Conservation (phyloP, 2,113 vertebrate genomes). For the Antigone vipio region DNA sequence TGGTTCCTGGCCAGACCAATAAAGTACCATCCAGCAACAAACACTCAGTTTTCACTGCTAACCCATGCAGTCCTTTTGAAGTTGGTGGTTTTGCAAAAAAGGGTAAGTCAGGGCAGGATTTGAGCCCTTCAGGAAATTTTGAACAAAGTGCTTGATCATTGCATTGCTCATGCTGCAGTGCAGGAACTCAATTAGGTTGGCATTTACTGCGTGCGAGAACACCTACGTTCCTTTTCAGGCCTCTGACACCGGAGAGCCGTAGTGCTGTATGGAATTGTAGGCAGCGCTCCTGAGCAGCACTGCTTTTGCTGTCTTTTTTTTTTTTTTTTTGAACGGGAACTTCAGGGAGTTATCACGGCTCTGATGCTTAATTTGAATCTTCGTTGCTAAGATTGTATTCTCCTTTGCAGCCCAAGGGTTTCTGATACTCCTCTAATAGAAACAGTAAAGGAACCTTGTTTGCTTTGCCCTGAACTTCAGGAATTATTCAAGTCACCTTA, state of each 20-base stretch:
- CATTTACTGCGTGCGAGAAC: neutral
- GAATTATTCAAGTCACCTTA: constrained; percentile 11
- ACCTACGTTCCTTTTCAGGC: neutral
- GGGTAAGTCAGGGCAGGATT: constrained; percentile 3
- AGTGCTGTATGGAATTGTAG: neutral
- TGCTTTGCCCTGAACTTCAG: constrained; percentile 24
- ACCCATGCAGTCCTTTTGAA: neutral
- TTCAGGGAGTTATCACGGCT: neutral
- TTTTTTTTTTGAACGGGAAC: neutral
- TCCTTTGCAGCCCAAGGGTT: neutral
- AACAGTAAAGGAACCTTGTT: neutral
- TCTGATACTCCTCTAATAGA: neutral
- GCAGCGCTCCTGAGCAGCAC: neutral
- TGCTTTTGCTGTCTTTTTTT: neutral
- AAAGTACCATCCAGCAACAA: constrained; percentile 28
- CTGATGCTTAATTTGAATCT: neutral
- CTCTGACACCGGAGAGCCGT: neutral
- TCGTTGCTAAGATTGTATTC: neutral
- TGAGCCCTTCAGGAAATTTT: constrained; percentile 26
- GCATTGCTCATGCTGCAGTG: neutral
- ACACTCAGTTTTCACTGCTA: neutral
- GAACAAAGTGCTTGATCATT: neutral
- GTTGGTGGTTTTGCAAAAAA: neutral
- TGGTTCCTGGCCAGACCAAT: constrained; percentile 24
- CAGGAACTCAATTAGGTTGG: constrained; percentile 28